These are phyloP conservation scores for Venustoraphidia nigricollis DNA, from an alignment of 2,888 invertebrate species.

Conservation along the genomic window DNA sequence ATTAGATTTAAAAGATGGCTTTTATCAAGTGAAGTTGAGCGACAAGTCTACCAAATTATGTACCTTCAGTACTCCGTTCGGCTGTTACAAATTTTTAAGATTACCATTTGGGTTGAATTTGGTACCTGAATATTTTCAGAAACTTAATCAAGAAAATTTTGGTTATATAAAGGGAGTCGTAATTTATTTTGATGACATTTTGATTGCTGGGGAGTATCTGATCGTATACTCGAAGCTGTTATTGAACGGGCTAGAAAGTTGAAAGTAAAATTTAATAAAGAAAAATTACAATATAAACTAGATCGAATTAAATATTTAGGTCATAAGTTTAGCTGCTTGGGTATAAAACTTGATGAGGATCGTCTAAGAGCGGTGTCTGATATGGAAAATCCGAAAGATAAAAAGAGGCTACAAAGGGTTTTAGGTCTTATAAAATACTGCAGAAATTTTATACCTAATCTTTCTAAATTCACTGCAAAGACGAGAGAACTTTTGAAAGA, in stretches of 20 bases:
- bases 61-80: constrained; percentile 11
- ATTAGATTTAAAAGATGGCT: constrained; percentile 8
- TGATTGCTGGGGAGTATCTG: constrained; percentile 10
- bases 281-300: constrained; percentile 2
- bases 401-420: constrained; percentile 8
- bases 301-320: constrained; percentile 1
- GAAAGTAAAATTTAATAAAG: background rate
- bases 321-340: background rate
- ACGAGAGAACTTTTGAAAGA: constrained; percentile 5
- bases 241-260: background rate
- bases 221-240: constrained; percentile 7
- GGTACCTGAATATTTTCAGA: constrained; percentile 8
- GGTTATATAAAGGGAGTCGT: constrained; percentile 8
- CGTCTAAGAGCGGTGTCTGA: constrained; percentile 5
- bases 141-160: constrained; percentile 9
- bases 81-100: constrained; percentile 9
- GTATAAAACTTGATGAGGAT: constrained; percentile 1
- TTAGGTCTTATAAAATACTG: constrained; percentile 7
- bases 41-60: constrained; percentile 6
- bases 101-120: constrained; percentile 10
- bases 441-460: constrained; percentile 7
- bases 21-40: constrained; percentile 6
- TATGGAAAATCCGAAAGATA: constrained; percentile 3
- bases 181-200: constrained; percentile 12
- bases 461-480: constrained; percentile 3